Conservation (phyloP, 1,140 invertebrate species). For the Macrocentrus cingulum region DNA sequence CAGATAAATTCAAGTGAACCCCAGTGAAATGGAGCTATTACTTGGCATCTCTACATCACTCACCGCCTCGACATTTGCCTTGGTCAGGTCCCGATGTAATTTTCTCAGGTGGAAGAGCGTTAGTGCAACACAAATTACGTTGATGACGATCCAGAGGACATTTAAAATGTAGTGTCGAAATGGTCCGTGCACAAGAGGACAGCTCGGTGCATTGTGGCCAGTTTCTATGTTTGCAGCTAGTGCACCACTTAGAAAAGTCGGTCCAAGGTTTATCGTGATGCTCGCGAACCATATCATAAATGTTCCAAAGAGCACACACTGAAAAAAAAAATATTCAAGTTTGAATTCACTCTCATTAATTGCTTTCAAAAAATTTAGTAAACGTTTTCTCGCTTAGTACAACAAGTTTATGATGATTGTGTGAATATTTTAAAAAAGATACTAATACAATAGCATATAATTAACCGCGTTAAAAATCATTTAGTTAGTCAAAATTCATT, state of each 20-base stretch:
- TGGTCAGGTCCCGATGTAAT: constrained; percentile 80
- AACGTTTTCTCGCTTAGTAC: not conserved
- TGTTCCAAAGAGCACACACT: constrained; percentile 88
- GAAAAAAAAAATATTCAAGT: constrained; percentile 49
- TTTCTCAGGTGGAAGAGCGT: constrained; percentile 83
- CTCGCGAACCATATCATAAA: constrained; percentile 93
- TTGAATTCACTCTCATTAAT: constrained; percentile 12
- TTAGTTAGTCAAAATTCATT: no score
- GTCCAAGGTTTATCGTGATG: constrained; percentile 88
- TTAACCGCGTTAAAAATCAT: no score
- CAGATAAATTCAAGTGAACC: not conserved
- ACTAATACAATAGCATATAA: no score
- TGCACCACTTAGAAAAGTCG: constrained; percentile 84
- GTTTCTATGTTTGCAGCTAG: constrained; percentile 79
- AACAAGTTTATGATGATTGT: not conserved
- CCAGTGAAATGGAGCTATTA: not conserved
- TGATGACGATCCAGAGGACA: constrained; percentile 86
- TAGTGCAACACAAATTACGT: constrained; percentile 82
- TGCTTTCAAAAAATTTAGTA: not conserved
- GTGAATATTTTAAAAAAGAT: no score
- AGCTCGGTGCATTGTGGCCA: constrained; percentile 76
- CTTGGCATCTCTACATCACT: constrained; percentile 30
- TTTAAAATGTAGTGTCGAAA: constrained; percentile 87
- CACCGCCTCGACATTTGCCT: constrained; percentile 68
- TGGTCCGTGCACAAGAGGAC: constrained; percentile 77